These are phyloP conservation scores for Fistularia commersonii DNA, from an alignment of 2,797 vertebrate genomes.

Conservation along the genomic window DNA sequence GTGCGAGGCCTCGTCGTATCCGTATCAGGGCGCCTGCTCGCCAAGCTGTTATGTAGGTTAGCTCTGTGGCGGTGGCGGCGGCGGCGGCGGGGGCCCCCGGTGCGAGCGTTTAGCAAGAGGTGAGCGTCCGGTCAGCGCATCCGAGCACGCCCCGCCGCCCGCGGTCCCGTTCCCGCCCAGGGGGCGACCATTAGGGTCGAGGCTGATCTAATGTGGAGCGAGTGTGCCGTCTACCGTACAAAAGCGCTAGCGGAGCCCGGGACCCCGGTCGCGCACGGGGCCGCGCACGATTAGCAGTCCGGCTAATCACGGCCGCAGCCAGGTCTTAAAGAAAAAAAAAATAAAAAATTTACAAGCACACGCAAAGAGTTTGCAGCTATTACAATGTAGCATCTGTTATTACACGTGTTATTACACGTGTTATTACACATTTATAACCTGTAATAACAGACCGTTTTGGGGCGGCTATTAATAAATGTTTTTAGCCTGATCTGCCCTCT, in stretches of 20 bases:
- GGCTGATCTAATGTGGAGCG: slow-evolving; percentile 62
- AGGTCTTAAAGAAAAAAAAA: no score
- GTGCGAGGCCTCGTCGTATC: slow-evolving; percentile 50
- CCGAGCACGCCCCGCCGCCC: slow-evolving; percentile 44
- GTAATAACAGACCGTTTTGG: no score
- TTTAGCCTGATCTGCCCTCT: no score
- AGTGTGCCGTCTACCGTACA: slow-evolving; percentile 71
- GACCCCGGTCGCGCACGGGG: neutral
- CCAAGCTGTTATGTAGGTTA: slow-evolving; percentile 71
- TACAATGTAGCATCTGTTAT: no score
- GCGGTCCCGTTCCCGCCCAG: slow-evolving; percentile 45
- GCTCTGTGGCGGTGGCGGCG: slow-evolving; percentile 13
- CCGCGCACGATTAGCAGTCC: slow-evolving; percentile 3
- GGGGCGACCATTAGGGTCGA: slow-evolving; percentile 43
- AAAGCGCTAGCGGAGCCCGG: slow-evolving; percentile 26
- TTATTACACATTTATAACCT: no score
- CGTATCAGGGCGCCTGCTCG: slow-evolving; percentile 38
- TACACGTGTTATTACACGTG: no score
- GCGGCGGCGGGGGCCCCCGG: slow-evolving; percentile 55
- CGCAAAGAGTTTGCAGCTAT: no score
- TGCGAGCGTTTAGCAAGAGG: slow-evolving; percentile 62
- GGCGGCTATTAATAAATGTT: no score
- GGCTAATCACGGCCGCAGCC: slow-evolving; percentile 3
- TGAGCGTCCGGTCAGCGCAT: slow-evolving; percentile 77
- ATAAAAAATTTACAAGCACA: no score